A percentile compares a stretch with the other conserved stretches of the same genome.
Evolutionary conservation across 1,140 invertebrate genomes (phyloP).

Genomic region (Anagrus nilaparvatae): DNA sequence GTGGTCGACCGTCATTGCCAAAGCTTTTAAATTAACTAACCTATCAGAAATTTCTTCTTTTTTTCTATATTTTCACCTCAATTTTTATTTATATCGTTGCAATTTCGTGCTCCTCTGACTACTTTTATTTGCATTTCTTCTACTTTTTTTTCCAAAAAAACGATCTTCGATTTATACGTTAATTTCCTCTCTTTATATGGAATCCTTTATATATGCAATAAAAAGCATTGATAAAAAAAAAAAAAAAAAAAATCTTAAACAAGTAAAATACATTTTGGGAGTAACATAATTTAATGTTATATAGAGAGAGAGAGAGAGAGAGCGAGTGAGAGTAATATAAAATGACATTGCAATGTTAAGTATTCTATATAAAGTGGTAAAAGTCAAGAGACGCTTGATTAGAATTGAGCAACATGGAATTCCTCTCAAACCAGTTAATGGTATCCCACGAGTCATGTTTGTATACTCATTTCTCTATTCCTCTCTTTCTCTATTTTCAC

Average conservation of each 20-base stretch:
- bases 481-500: no score
- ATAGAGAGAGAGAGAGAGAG: neutral
- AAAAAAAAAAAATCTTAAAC: slow-evolving; percentile 8
- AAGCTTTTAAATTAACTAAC: slow-evolving; percentile 15
- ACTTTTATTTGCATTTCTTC: neutral
- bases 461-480: no score
- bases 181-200: neutral
- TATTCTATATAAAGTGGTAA: slow-evolving; percentile 21
- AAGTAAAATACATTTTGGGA: neutral
- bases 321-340: slow-evolving; percentile 26
- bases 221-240: slow-evolving; percentile 13
- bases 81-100: neutral
- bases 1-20: neutral
- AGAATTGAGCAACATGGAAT: slow-evolving; percentile 42
- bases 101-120: neutral
- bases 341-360: slow-evolving; percentile 36
- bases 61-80: slow-evolving; percentile 1
- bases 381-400: slow-evolving; percentile 33
- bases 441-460: slow-evolving; percentile 40
- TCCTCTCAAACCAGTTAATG: slow-evolving; percentile 41
- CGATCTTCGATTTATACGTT: neutral
- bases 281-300: neutral
- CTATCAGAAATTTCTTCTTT: slow-evolving; percentile 10
- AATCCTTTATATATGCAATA: neutral
- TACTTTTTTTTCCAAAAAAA: neutral